Evolutionary conservation across 1,140 invertebrate genomes (phyloP).

Genomic region (Ladona fulva): DNA sequence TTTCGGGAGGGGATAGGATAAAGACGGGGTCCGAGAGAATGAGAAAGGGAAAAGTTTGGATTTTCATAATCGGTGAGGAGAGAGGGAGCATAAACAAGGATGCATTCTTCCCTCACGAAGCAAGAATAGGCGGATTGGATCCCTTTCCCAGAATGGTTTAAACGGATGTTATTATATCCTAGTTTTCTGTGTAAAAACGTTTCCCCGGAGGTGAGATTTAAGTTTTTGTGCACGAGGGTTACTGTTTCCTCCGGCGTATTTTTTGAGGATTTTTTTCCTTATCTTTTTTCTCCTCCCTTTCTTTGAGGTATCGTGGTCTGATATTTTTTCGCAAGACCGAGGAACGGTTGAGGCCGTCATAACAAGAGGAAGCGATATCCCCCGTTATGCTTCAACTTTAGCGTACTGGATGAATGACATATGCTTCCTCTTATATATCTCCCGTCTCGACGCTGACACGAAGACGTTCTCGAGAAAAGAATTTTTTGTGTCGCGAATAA

Average conservation of each 20-base stretch:
- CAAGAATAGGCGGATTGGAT: not conserved
- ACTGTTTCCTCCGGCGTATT: no score
- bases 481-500: no score
- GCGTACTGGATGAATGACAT: no score
- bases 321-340: no score
- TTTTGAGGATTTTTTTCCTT: not conserved
- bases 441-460: no score
- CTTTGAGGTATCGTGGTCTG: no score
- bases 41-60: not conserved
- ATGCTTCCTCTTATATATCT: no score
- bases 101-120: not conserved
- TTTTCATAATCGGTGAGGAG: not conserved
- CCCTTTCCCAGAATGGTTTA: not conserved
- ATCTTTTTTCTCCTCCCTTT: not conserved
- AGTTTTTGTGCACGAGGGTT: not conserved
- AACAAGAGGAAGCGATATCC: no score
- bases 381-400: no score
- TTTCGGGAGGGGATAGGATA: not conserved
- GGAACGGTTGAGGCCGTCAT: no score
- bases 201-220: not conserved
- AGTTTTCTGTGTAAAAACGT: not conserved
- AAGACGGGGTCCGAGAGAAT: not conserved
- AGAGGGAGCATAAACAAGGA: not conserved
- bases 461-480: no score
- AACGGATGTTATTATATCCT: not conserved